phyloP scores from a whole-genome alignment of 2,888 invertebrate genomes.

The Acleris emargana region DNA sequence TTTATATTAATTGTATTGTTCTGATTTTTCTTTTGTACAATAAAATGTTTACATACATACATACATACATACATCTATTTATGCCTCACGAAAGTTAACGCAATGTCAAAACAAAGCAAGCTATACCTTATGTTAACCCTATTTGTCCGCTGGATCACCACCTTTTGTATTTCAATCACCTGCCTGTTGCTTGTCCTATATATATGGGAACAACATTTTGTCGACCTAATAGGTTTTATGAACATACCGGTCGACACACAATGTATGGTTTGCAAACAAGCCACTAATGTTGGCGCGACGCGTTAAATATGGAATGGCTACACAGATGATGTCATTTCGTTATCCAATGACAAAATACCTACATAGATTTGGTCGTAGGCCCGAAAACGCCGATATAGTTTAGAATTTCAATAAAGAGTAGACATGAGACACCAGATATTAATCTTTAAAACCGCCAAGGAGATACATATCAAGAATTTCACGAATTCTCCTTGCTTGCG shows the following conservation, averaged over 20 bases:
- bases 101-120: no score
- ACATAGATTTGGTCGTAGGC: background rate
- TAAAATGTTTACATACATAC: no score
- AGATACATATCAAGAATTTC: conserved; percentile 5
- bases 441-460: background rate
- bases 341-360: background rate
- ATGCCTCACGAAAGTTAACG: no score
- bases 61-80: no score
- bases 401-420: background rate
- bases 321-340: conserved; percentile 9
- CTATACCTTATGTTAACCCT: conserved; percentile 1
- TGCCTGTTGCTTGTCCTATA: conserved; percentile 15
- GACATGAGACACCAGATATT: background rate
- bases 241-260: background rate
- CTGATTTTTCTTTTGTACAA: no score
- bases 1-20: no score
- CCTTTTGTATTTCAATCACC: conserved; percentile 22
- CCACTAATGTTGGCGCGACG: background rate
- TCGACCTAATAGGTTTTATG: background rate
- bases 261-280: conserved; percentile 8
- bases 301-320: conserved; percentile 2
- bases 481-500: conserved; percentile 19
- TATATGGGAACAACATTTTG: background rate
- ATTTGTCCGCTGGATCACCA: background rate
- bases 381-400: conserved; percentile 1